Base-by-base conservation (phyloP, 2,113 vertebrate genomes). In the Misgurnus anguillicaudatus region DNA sequence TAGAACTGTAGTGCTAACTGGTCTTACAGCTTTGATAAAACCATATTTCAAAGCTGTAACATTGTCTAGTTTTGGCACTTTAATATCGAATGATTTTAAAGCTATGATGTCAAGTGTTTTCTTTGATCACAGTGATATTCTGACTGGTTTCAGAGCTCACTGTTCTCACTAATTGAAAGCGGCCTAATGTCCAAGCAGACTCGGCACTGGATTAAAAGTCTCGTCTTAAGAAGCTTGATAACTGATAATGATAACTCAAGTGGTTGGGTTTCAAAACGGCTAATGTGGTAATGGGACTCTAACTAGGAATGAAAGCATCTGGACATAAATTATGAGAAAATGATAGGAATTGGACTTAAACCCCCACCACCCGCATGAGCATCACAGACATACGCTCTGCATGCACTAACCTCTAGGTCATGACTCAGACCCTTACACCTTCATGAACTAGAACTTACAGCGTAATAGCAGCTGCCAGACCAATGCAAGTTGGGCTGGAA, bases 41-140 rank as follows among this genome's bases (percentile, higher is more conserved):
- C 57, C 39, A 74, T 42, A 74, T 62, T 74, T 74, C 71, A 74
- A 74, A 74, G 71, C 19, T 45, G 57, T 47, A 61, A 74, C 57
- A 45, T 47, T 57, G 19, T 47, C 57, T 74, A 57, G 57, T 74
- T 57, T 74, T 74, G 71, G 57, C 41, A 62, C 57, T 74, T 74
- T 74, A 41, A 74, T 61, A 13, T 41, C 4, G 57, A 62, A 19
- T 62, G 71, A 47, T 61, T 61, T 74, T 45, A 61, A 57, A 17
- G 55, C 38, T 61, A 24, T 73, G 55, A 45, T 60, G 70, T 73
- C 24, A 39, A 60, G 55, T 45, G 41, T 61, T 57, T 61, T 74
- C 57, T 74, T 45, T 61, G 21, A 62, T 61, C 1, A 24, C 2
- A 61, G 57, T 61, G 55, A 31, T 31, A 74, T n/a, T 74, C 13